Percentiles rank a stretch among this genome's conserved stretches.
phyloP scores from a whole-genome alignment of 35 echinoderm and acorn worm genomes.

The Apostichopus japonicus region DNA sequence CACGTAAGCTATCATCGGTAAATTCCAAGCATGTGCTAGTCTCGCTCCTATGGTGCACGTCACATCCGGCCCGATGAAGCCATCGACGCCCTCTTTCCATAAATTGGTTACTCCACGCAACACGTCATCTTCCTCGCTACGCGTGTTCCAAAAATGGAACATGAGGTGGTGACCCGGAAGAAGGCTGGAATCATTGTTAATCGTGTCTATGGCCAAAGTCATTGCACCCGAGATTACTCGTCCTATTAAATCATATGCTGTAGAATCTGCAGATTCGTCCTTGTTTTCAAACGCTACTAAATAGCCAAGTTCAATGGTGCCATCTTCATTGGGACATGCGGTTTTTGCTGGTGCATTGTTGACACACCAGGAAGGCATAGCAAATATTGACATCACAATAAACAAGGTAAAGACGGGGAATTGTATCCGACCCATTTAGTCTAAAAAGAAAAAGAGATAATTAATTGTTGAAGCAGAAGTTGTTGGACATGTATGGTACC shows the following conservation, averaged over 20 bases:
- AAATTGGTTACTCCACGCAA: constrained; percentile 64
- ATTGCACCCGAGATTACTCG: constrained; percentile 67
- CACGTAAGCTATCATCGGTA: constrained; percentile 96
- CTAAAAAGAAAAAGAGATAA: not conserved
- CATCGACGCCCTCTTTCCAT: constrained; percentile 76
- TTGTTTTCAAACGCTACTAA: constrained; percentile 48
- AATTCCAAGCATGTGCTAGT: constrained; percentile 82
- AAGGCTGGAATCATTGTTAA: constrained; percentile 69
- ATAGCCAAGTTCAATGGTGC: constrained; percentile 60
- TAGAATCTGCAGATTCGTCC: not conserved
- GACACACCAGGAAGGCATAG: not conserved
- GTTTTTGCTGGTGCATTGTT: not conserved
- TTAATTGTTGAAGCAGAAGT: no score
- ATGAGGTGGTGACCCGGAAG: constrained; percentile 55
- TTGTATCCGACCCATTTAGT: not conserved
- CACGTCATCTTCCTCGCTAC: constrained; percentile 54
- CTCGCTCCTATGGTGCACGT: constrained; percentile 81
- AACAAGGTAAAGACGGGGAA: not conserved
- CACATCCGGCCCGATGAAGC: constrained; percentile 81
- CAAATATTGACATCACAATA: not conserved
- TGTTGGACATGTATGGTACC: no score
- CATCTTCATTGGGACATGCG: not conserved
- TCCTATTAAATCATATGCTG: not conserved
- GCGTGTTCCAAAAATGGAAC: constrained; percentile 55
- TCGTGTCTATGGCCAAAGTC: constrained; percentile 58